Evolutionary conservation across 1,140 invertebrate genomes (phyloP).

Genomic region (Semibalanus balanoides): DNA sequence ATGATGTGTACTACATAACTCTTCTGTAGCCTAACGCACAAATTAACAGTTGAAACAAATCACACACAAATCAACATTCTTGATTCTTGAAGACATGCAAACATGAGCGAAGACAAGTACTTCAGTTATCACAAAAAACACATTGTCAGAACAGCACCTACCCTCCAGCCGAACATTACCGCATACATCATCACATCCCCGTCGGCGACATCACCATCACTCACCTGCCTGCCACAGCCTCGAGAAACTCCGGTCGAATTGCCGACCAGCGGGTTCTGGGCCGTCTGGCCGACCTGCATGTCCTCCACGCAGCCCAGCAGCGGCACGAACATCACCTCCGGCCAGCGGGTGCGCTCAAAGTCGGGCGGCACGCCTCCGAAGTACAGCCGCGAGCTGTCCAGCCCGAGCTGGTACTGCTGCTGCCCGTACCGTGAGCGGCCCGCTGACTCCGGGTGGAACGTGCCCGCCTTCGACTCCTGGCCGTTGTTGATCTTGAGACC

Average conservation of each 20-base stretch:
- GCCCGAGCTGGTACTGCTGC: slow-evolving; percentile 34
- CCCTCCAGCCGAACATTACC: too few species aligned
- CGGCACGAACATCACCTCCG: slow-evolving; percentile 26
- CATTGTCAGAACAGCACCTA: too few species aligned
- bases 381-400: slow-evolving; percentile 36
- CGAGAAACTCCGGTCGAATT: not conserved
- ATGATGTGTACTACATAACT: too few species aligned
- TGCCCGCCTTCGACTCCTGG: not conserved
- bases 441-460: not conserved
- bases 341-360: slow-evolving; percentile 26
- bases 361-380: slow-evolving; percentile 67
- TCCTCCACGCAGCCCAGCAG: slow-evolving; percentile 70
- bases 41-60: too few species aligned
- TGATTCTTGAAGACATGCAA: too few species aligned
- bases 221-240: not conserved
- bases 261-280: slow-evolving; percentile 41
- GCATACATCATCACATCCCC: too few species aligned
- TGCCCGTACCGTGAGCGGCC: slow-evolving; percentile 35
- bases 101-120: too few species aligned
- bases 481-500: not conserved
- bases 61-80: too few species aligned
- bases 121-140: too few species aligned
- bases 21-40: too few species aligned
- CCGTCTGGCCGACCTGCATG: slow-evolving; percentile 53
- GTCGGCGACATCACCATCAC: too few species aligned